Evolutionary conservation across 2,113 vertebrate genomes (phyloP).

Genomic region (Pogonocichla stellata): DNA sequence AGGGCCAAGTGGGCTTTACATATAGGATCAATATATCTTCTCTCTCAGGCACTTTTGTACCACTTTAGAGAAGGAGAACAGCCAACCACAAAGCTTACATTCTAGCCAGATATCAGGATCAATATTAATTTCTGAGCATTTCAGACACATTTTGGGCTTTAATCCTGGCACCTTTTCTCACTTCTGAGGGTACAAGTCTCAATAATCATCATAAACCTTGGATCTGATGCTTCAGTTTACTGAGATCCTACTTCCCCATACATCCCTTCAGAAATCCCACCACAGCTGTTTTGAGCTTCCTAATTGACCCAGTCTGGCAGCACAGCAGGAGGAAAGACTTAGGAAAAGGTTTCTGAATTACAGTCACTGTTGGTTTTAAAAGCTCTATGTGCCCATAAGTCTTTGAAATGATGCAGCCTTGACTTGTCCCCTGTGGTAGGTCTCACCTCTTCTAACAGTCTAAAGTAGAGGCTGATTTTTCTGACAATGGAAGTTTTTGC

Average conservation of each 20-base stretch:
- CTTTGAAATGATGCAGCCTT: background rate
- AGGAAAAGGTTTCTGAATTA: background rate
- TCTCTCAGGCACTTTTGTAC: background rate
- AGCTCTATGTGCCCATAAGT: background rate
- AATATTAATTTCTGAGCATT: background rate
- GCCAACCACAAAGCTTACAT: background rate
- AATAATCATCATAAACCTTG: background rate
- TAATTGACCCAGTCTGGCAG: background rate
- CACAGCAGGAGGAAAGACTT: background rate
- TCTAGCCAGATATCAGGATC: background rate
- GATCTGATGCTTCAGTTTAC: background rate
- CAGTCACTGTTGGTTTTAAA: background rate
- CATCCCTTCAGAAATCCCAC: background rate
- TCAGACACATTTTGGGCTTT: background rate
- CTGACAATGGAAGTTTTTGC: background rate
- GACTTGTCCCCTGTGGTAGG: background rate
- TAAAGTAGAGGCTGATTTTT: background rate
- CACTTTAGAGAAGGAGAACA: background rate
- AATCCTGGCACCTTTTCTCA: background rate
- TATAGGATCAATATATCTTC: background rate
- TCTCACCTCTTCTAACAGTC: background rate
- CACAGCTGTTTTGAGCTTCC: background rate
- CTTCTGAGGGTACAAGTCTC: background rate
- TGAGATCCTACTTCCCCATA: background rate
- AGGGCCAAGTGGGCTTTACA: background rate